Conservation (phyloP, 2,797 vertebrate species). For the Enteromius paludinosus region DNA sequence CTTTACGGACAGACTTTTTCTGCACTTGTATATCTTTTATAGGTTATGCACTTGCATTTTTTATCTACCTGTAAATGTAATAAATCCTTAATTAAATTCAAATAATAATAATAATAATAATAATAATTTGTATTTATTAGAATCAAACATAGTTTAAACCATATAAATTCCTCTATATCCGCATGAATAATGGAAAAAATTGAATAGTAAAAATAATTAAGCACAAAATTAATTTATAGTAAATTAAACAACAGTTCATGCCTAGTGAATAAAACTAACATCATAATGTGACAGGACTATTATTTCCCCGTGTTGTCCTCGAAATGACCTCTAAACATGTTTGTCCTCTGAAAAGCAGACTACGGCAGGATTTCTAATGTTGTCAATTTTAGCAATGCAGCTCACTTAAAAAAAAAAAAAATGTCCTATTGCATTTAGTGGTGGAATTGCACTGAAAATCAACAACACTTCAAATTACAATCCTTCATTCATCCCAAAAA, state of each 20-base stretch:
- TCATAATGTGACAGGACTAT: neutral
- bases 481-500: neutral
- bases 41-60: neutral
- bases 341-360: constrained; percentile 11
- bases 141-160: neutral
- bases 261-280: neutral
- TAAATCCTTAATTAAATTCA: neutral
- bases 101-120: neutral
- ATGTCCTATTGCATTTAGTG: neutral
- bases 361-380: neutral
- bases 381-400: neutral
- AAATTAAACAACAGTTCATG: neutral
- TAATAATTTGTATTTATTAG: neutral
- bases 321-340: constrained; percentile 38
- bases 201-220: neutral
- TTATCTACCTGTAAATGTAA: neutral
- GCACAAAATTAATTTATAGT: neutral
- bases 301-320: constrained; percentile 17
- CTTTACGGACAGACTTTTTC: neutral
- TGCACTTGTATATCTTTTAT: neutral
- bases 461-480: neutral
- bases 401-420: neutral
- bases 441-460: neutral
- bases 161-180: neutral
- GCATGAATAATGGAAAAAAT: neutral